Base-by-base conservation (phyloP, 2,797 vertebrate genomes). In the Alfaro cultratus region DNA sequence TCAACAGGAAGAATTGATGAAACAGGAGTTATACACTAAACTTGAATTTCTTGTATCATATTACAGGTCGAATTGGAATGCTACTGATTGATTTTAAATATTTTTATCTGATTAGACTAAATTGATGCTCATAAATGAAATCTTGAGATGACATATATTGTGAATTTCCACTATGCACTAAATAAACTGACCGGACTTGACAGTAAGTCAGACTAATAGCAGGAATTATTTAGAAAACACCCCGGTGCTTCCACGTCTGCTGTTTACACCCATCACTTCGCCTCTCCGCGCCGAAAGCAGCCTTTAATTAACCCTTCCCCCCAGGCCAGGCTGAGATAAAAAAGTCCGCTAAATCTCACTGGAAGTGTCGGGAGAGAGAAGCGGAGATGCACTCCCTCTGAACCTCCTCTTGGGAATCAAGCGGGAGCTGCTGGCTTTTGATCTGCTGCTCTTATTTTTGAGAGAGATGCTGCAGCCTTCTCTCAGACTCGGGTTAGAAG, bases 281-380 rank as follows among this genome's bases (percentile, higher is more conserved):
- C 83, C 83, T 81, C 79, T 73, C 77, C 55, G 78, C 76, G 87
- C 81, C 83, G 75, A 74, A 53, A 76, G 76, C 31, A 64, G 45
- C 77, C 78, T 72, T 79, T 93, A 94, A 94, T 93, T 90, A 92
- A 83, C 79, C 83, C 88, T 87, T 81, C n/a, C 77, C 85, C 43
- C 73, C 78, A 86, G 83, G 83, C 79, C 86, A 83, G 79, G 83
- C 26, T 21, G 84, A 84, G 79, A 73, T 53, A 78, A 73, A 87
- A 47, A 86, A 86, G 81, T 80, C 85, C 79, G 79, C 90, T 87
- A 89, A 87, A 89, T 84, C 82, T 90, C 79, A 68, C 68, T 78
- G 29, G 41, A 87, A 84, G 87, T 85, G 87, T 88, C 86, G 86
- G 45, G 26, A 45, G 67, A 60, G 53, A 77, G 71, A 70, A 45